Conservation (phyloP, 2,888 invertebrate genomes). For the Agriotes lineatus region DNA sequence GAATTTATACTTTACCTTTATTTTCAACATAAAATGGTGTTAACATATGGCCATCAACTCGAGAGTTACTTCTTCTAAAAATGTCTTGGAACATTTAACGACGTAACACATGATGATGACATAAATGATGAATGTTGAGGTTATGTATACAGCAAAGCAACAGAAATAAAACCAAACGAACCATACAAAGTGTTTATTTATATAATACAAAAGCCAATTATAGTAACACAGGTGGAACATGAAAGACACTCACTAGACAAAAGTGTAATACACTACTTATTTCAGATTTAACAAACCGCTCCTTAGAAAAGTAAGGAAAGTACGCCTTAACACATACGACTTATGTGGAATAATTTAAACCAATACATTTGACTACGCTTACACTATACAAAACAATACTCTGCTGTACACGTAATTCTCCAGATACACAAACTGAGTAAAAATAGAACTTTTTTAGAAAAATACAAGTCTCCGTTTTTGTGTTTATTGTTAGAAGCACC, state of each 20-base stretch:
- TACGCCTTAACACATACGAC: not conserved
- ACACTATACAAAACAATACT: not conserved
- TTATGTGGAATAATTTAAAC: conserved; percentile 6
- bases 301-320: not conserved
- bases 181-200: conserved; percentile 14
- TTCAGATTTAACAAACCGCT: not conserved
- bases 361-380: not conserved
- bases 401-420: not conserved
- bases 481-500: no score
- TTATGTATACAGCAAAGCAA: not conserved
- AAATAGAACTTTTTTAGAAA: not conserved
- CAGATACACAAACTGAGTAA: not conserved
- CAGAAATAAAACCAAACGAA: not conserved
- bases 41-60: no score
- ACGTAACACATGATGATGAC: no score
- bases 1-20: no score
- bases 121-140: no score
- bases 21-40: no score
- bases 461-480: no score
- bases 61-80: no score
- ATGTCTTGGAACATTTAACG: no score
- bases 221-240: conserved; percentile 20
- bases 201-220: conserved; percentile 20
- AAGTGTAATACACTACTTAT: conserved; percentile 4
- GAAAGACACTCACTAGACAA: conserved; percentile 12